These are phyloP conservation scores for Myotis vivesi DNA, from an alignment of 2,797 vertebrate species.

Conservation along the genomic window DNA sequence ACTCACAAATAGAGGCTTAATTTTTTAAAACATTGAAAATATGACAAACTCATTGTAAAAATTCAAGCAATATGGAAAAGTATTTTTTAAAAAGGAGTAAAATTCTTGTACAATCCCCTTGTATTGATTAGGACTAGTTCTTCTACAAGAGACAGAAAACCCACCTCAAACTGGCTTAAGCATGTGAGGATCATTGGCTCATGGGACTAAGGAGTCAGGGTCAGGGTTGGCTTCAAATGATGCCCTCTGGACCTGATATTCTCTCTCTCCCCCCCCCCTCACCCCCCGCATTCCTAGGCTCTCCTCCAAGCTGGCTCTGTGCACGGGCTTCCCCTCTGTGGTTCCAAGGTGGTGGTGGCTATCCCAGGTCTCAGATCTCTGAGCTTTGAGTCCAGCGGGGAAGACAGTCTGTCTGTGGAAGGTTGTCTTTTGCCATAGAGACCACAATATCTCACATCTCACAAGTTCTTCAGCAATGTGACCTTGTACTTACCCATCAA, in stretches of 20 bases:
- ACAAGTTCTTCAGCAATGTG: neutral
- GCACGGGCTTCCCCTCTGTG: neutral
- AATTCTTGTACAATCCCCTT: constrained; percentile 21
- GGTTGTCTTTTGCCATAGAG: neutral
- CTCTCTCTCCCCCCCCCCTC: no score
- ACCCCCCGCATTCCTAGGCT: neutral
- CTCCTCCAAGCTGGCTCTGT: neutral
- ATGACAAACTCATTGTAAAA: neutral
- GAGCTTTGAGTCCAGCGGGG: neutral
- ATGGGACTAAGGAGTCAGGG: neutral
- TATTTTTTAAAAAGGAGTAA: neutral
- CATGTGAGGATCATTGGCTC: neutral
- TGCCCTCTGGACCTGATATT: neutral
- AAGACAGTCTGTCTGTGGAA: neutral
- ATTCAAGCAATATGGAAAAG: neutral
- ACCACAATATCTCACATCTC: neutral
- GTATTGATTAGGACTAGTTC: constrained; percentile 46
- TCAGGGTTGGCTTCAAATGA: neutral
- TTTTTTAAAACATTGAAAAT: neutral
- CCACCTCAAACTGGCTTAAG: neutral
- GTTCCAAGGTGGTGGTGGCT: neutral
- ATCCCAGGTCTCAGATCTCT: neutral
- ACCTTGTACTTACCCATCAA: neutral
- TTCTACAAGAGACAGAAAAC: constrained; percentile 2
- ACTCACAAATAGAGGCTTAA: neutral